phyloP scores from a whole-genome alignment of 2,888 invertebrate species.

The Monoplex corrugatus region DNA sequence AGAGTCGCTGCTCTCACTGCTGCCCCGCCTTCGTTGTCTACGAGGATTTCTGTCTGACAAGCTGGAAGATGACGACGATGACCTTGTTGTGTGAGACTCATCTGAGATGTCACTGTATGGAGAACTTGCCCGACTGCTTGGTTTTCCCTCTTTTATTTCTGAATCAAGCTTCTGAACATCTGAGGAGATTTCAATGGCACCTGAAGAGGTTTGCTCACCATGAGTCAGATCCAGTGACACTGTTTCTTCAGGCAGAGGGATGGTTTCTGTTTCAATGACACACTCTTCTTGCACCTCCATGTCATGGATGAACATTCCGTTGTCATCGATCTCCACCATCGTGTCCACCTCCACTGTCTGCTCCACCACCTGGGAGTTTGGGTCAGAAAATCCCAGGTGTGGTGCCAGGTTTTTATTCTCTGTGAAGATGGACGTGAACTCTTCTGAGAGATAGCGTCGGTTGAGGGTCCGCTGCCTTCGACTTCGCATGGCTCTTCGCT shows the following conservation, averaged over 20 bases:
- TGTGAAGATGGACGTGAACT: slow-evolving; percentile 80
- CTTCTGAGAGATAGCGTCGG: slow-evolving; percentile 80
- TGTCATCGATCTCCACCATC: slow-evolving; percentile 55
- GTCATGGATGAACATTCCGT: slow-evolving; percentile 36
- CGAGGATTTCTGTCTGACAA: not conserved
- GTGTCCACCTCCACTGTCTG: slow-evolving; percentile 61
- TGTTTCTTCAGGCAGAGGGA: slow-evolving; percentile 53
- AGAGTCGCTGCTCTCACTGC: slow-evolving; percentile 51
- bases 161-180: not conserved
- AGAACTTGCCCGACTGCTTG: slow-evolving; percentile 54
- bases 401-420: slow-evolving; percentile 66
- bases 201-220: not conserved
- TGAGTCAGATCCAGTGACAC: slow-evolving; percentile 39
- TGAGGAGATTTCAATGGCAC: slow-evolving; percentile 16
- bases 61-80: not conserved
- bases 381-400: slow-evolving; percentile 60
- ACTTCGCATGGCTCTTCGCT: slow-evolving; percentile 76
- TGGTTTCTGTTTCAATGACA: slow-evolving; percentile 40
- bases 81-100: slow-evolving; percentile 51
- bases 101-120: slow-evolving; percentile 69
- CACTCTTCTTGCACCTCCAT: slow-evolving; percentile 56
- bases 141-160: not conserved
- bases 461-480: slow-evolving; percentile 80
- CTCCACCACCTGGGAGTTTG: slow-evolving; percentile 63
- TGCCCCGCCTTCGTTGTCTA: slow-evolving; percentile 32